Percentiles rank a stretch among this genome's conserved stretches.
These are phyloP conservation scores for Scomber colias DNA, from an alignment of 2,113 vertebrate species.

Conservation along the genomic window DNA sequence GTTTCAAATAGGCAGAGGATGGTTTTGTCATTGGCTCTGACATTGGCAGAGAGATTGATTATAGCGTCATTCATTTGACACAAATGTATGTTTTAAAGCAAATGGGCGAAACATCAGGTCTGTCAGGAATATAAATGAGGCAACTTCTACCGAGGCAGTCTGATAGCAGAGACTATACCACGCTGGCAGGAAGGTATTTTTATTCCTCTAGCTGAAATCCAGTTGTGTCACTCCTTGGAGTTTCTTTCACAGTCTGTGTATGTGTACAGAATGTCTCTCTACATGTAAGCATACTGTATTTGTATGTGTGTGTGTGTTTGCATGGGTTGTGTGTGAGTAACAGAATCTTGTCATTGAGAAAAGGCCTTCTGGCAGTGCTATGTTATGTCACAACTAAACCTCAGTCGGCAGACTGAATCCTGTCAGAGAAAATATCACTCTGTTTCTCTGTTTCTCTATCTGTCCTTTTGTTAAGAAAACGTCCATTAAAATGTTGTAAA, in stretches of 20 bases:
- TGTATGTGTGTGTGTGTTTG: slow-evolving; percentile 22
- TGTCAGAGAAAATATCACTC: slow-evolving; percentile 4
- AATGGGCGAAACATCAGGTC: slow-evolving; percentile 66
- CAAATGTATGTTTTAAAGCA: slow-evolving; percentile 75
- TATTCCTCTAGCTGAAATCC: slow-evolving; percentile 35
- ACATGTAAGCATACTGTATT: background rate
- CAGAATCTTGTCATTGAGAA: slow-evolving; percentile 35
- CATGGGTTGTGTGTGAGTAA: slow-evolving; percentile 15
- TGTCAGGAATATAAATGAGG: slow-evolving; percentile 69
- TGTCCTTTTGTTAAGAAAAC: slow-evolving; percentile 12
- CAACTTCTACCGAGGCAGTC: slow-evolving; percentile 37
- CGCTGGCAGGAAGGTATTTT: slow-evolving; percentile 28
- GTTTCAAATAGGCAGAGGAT: slow-evolving; percentile 55
- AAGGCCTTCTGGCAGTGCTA: slow-evolving; percentile 34
- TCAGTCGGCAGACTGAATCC: slow-evolving; percentile 11
- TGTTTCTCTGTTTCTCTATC: slow-evolving; percentile 1
- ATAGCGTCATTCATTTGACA: slow-evolving; percentile 65
- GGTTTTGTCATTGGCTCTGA: slow-evolving; percentile 72
- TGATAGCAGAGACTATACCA: slow-evolving; percentile 20
- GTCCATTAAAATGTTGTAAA: background rate
- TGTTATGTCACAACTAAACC: slow-evolving; percentile 38
- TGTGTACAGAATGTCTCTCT: background rate
- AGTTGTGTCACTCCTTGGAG: slow-evolving; percentile 28
- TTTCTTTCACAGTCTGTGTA: slow-evolving; percentile 11
- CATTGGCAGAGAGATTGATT: slow-evolving; percentile 76